phyloP scores from a whole-genome alignment of 2,113 vertebrate species.

The Rhadina sibilatrix region DNA sequence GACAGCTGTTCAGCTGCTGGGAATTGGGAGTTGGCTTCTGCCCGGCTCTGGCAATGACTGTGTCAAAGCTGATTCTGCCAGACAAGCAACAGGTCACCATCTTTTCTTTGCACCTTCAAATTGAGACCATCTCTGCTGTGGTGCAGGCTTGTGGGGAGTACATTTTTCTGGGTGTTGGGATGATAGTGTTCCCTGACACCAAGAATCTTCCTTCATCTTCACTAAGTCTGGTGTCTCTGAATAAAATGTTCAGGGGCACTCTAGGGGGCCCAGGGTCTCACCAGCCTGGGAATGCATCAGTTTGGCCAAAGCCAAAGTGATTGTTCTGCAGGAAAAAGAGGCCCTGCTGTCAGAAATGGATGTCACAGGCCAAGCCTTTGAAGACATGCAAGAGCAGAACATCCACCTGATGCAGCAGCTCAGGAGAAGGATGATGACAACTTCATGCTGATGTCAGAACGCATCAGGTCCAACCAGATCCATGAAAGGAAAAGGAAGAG shows the following conservation, averaged over 20 bases:
- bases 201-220: not conserved
- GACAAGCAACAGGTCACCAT: not conserved
- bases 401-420: conserved; percentile 97
- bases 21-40: not conserved
- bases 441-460: conserved; percentile 97
- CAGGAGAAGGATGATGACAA: conserved; percentile 97
- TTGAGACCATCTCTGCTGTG: not conserved
- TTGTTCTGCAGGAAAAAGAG: conserved; percentile 86
- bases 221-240: not conserved
- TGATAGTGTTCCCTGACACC: not conserved
- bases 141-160: not conserved
- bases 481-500: conserved; percentile 96
- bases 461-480: conserved; percentile 95
- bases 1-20: not conserved
- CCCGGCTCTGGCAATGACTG: not conserved
- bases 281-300: no score
- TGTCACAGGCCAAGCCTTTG: conserved; percentile 96
- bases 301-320: not conserved
- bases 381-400: conserved; percentile 99
- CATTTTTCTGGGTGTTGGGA: not conserved
- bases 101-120: not conserved
- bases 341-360: conserved; percentile 97
- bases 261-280: not conserved
- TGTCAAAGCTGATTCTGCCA: not conserved
- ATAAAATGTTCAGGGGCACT: not conserved